Conservation (phyloP, 1,140 invertebrate genomes). For the Aphis craccivora region DNA sequence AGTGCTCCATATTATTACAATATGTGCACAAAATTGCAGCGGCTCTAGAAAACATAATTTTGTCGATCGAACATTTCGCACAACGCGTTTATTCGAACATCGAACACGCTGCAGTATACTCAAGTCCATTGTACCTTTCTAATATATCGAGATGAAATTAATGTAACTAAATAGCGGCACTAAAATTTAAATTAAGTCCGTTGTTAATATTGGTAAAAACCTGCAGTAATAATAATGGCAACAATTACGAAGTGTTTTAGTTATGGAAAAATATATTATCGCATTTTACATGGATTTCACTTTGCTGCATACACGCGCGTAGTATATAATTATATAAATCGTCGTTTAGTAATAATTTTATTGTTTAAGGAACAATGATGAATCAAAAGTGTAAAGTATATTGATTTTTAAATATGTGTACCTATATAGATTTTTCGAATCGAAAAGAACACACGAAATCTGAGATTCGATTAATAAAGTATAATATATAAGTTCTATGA, state of each 20-base stretch:
- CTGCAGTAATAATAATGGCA: not conserved
- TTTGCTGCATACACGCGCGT: no score
- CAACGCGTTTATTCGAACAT: not conserved
- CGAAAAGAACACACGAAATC: not conserved
- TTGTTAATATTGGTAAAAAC: not conserved
- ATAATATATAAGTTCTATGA: not conserved
- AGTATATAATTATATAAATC: no score
- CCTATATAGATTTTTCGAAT: not conserved
- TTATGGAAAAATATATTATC: not conserved
- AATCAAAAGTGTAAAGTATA: not conserved
- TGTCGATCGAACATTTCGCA: not conserved
- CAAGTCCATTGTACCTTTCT: not conserved
- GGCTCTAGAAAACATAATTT: not conserved
- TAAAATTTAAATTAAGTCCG: not conserved
- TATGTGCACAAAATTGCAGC: not conserved
- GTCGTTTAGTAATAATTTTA: no score
- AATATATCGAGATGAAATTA: not conserved
- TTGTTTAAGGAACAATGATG: not conserved
- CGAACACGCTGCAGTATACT: not conserved
- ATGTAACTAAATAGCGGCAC: not conserved
- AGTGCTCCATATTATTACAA: not conserved
- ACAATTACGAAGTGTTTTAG: not conserved
- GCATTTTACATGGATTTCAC: not conserved
- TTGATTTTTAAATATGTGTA: not conserved
- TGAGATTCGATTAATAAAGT: not conserved